A percentile compares a stretch with the other conserved stretches of the same genome.
Conservation (phyloP, 1,140 invertebrate genomes). For the Phenacoccus solenopsis region DNA sequence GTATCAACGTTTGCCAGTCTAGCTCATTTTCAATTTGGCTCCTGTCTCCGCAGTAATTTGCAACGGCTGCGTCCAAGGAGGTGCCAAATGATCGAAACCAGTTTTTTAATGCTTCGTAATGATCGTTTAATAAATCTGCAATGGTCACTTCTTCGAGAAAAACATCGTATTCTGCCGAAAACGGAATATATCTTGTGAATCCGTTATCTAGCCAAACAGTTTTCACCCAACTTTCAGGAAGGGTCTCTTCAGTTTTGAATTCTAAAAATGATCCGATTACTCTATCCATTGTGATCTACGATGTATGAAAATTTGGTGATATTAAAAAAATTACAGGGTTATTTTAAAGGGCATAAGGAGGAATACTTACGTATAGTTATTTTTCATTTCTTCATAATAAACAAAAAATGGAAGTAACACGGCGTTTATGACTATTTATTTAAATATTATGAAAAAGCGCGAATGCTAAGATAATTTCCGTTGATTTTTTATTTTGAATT, state of each 20-base stretch:
- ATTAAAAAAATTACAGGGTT: no score
- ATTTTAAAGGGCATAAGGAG: no score
- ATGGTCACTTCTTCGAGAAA: not conserved
- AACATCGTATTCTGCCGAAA: not conserved
- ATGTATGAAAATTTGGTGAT: no score
- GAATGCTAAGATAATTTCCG: not conserved
- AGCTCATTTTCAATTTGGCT: not conserved
- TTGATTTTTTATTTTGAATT: not conserved
- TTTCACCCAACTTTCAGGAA: not conserved
- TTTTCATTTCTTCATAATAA: no score
- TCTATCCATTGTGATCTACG: not conserved
- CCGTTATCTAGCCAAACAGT: not conserved
- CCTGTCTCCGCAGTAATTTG: not conserved
- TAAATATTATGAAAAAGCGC: not conserved
- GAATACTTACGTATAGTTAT: no score
- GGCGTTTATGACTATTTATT: no score
- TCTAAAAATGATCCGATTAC: not conserved
- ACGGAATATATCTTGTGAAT: not conserved
- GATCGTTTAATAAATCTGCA: not conserved
- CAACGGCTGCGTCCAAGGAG: not conserved
- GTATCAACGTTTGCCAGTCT: slow-evolving; percentile 39
- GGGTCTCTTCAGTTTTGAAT: not conserved
- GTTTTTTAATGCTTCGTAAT: not conserved
- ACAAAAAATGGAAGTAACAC: no score
- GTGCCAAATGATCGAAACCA: not conserved